These are phyloP conservation scores for Epizoanthus illoricatus DNA, from an alignment of 92 coral and sea anemone species.

Conservation along the genomic window DNA sequence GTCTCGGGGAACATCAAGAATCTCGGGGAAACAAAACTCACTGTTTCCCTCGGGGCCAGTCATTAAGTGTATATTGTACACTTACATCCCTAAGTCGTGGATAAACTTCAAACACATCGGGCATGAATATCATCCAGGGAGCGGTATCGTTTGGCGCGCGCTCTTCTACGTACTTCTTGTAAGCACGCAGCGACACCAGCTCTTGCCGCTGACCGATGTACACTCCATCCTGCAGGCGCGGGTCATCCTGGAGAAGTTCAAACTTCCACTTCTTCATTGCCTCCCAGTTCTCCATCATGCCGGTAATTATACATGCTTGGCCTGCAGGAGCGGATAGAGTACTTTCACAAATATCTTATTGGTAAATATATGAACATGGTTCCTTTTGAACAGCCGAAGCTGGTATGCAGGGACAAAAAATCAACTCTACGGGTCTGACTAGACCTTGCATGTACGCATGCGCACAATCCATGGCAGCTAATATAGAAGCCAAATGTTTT, in stretches of 20 bases:
- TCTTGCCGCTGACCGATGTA: conserved; percentile 63
- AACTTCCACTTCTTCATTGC: conserved; percentile 76
- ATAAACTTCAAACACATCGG: conserved; percentile 77
- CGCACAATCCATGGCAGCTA: no score
- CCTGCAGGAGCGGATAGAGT: conserved; percentile 34
- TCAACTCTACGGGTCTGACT: no score
- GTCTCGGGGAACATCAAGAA: no score
- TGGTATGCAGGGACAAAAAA: no score
- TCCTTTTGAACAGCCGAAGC: no score
- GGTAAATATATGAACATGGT: no score
- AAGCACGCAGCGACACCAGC: conserved; percentile 55
- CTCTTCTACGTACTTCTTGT: conserved; percentile 57
- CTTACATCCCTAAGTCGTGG: conserved; percentile 66
- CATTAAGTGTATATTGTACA: not conserved
- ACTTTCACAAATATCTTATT: not conserved
- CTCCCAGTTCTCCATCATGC: conserved; percentile 78
- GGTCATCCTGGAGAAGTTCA: conserved; percentile 63
- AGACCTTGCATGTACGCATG: no score
- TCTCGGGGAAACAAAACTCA: no score
- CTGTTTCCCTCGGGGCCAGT: no score
- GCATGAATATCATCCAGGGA: conserved; percentile 83
- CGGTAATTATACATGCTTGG: conserved; percentile 70
- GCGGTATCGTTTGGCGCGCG: conserved; percentile 59
- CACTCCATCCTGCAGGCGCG: conserved; percentile 69
- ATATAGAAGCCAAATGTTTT: no score